These are phyloP conservation scores for Salarias fasciatus DNA, from an alignment of 2,797 vertebrate species.

Conservation along the genomic window DNA sequence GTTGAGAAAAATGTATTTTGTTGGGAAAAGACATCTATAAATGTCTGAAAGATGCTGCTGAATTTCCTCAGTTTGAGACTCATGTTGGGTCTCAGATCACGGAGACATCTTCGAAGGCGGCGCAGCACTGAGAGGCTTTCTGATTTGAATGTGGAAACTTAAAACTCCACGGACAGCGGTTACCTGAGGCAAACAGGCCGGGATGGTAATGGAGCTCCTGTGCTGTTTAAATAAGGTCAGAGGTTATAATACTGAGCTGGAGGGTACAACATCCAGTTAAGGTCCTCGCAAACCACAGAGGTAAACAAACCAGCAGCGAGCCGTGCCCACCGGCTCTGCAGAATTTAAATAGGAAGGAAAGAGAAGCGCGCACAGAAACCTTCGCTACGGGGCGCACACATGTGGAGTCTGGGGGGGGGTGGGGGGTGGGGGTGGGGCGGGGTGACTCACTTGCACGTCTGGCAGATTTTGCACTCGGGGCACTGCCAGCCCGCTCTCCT, in stretches of 20 bases:
- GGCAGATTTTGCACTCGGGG: constrained; percentile 98
- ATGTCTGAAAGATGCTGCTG: no score
- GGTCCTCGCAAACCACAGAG: constrained; percentile 48
- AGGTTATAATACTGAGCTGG: constrained; percentile 58
- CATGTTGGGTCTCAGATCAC: background rate
- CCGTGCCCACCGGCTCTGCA: constrained; percentile 40
- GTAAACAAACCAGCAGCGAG: constrained; percentile 55
- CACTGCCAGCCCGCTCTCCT: constrained; percentile 98
- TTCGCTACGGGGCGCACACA: background rate
- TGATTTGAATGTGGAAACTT: constrained; percentile 18
- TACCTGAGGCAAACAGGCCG: constrained; percentile 42
- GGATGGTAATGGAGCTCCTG: constrained; percentile 31
- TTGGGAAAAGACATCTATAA: no score
- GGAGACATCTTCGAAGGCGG: constrained; percentile 9
- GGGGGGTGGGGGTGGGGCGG: background rate
- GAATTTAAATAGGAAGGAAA: constrained; percentile 21
- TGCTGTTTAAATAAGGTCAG: constrained; percentile 57
- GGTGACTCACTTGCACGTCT: constrained; percentile 97
- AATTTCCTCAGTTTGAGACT: no score
- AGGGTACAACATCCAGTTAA: constrained; percentile 52
- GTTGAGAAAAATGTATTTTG: no score
- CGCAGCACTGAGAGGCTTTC: background rate
- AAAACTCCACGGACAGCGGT: constrained; percentile 32
- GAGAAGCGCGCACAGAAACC: constrained; percentile 16
- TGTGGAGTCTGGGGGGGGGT: background rate